phyloP scores from a whole-genome alignment of 2,113 vertebrate genomes.

The Sinocyclocheilus anophthalmus region DNA sequence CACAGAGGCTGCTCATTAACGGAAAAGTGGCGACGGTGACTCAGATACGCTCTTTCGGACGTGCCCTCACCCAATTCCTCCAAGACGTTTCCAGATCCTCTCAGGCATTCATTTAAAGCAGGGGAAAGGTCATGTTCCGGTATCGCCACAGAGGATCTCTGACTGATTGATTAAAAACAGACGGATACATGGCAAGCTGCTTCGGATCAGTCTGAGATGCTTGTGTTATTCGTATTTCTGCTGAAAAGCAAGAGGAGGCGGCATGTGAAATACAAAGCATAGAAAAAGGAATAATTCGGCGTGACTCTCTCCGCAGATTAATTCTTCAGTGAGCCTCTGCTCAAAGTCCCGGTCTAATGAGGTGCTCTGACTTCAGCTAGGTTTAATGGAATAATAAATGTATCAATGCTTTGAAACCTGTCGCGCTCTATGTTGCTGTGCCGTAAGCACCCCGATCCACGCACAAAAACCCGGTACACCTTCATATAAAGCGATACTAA shows the following conservation, averaged over 20 bases:
- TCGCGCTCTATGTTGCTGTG: no score
- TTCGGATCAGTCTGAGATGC: slow-evolving; percentile 7
- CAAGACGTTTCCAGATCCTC: slow-evolving; percentile 31
- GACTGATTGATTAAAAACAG: slow-evolving; percentile 52
- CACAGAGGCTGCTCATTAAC: slow-evolving; percentile 65
- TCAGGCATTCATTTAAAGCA: slow-evolving; percentile 38
- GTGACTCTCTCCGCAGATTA: slow-evolving; percentile 58
- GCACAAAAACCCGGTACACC: no score
- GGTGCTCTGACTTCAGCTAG: slow-evolving; percentile 56
- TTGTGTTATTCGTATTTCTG: slow-evolving; percentile 14
- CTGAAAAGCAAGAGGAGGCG: slow-evolving; percentile 34
- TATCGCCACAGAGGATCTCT: slow-evolving; percentile 22
- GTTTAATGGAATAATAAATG: slow-evolving; percentile 64
- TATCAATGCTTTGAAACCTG: slow-evolving; percentile 61
- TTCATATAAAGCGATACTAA: no score
- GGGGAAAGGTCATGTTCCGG: slow-evolving; percentile 28
- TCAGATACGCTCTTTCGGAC: slow-evolving; percentile 63
- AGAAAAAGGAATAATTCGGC: slow-evolving; percentile 54
- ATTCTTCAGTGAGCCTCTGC: slow-evolving; percentile 58
- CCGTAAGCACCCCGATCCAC: no score
- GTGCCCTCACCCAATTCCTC: slow-evolving; percentile 42
- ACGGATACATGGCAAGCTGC: slow-evolving; percentile 3
- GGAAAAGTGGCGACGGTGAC: slow-evolving; percentile 70
- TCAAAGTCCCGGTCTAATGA: slow-evolving; percentile 62
- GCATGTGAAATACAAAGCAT: slow-evolving; percentile 49